These are phyloP conservation scores for Apamea monoglypha DNA, from an alignment of 2,888 invertebrate species.

Conservation along the genomic window DNA sequence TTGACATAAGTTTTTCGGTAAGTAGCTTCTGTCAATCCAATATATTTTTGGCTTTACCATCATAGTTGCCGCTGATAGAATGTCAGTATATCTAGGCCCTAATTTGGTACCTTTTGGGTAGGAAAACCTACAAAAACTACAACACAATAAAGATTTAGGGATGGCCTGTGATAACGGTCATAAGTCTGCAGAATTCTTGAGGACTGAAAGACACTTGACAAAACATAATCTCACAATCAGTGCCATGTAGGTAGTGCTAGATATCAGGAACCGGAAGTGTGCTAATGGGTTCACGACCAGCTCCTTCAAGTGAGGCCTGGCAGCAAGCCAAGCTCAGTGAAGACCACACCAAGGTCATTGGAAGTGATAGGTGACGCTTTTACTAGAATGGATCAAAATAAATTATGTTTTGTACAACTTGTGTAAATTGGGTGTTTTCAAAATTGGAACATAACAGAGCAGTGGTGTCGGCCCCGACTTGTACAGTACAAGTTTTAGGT, in stretches of 20 bases:
- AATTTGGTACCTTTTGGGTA: background rate
- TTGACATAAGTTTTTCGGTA: background rate
- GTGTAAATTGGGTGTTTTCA: too few species aligned
- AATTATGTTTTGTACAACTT: background rate
- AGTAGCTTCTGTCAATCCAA: background rate
- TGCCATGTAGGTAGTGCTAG: background rate
- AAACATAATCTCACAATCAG: conserved; percentile 4
- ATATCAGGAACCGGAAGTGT: conserved; percentile 28
- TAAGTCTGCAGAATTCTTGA: background rate
- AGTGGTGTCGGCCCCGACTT: too few species aligned
- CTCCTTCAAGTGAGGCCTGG: conserved; percentile 28
- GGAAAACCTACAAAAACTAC: background rate
- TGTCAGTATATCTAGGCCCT: background rate
- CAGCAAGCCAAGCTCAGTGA: conserved; percentile 41
- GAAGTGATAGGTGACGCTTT: background rate
- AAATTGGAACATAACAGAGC: background rate
- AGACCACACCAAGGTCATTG: conserved; percentile 30
- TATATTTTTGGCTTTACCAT: background rate
- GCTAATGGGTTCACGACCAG: conserved; percentile 50
- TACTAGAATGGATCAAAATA: background rate
- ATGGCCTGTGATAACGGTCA: background rate
- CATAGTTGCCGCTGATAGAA: background rate
- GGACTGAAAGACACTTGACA: background rate
- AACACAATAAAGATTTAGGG: background rate
- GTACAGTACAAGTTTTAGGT: background rate